Conservation (phyloP, 2,113 vertebrate genomes). For the Pedetes capensis region DNA sequence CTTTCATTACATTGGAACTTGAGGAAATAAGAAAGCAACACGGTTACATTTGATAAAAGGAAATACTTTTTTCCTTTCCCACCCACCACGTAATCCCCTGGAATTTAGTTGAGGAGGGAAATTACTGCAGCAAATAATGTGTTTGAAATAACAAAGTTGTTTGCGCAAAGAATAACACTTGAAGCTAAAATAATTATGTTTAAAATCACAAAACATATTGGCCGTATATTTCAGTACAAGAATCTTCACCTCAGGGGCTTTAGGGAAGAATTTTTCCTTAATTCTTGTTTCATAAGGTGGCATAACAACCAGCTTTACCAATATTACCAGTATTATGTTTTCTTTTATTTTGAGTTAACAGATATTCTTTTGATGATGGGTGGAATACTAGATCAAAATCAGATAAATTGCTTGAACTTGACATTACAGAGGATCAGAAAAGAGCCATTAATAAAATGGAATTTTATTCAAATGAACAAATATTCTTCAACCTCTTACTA, state of each 20-base stretch:
- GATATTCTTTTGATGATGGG: background rate
- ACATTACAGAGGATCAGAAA: background rate
- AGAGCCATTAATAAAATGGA: too few species aligned
- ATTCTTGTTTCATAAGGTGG: background rate
- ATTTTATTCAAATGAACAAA: background rate
- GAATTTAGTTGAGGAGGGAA: constrained; percentile 55
- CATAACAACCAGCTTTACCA: background rate
- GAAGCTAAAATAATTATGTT: background rate
- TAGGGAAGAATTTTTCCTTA: background rate
- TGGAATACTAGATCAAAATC: background rate
- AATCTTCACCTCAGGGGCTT: background rate
- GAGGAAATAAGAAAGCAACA: constrained; percentile 49
- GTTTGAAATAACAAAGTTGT: background rate
- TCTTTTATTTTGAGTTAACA: background rate
- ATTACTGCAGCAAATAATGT: constrained; percentile 22
- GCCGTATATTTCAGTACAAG: background rate
- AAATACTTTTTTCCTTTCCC: constrained; percentile 66
- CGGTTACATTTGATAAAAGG: constrained; percentile 62
- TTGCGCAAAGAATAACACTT: background rate
- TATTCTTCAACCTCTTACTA: background rate
- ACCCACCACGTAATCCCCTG: constrained; percentile 66
- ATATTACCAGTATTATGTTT: background rate
- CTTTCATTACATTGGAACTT: constrained; percentile 47
- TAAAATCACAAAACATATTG: background rate
- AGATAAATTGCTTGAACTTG: background rate